Base-by-base conservation (phyloP, 2,888 invertebrate genomes). In the Microchrysa polita region DNA sequence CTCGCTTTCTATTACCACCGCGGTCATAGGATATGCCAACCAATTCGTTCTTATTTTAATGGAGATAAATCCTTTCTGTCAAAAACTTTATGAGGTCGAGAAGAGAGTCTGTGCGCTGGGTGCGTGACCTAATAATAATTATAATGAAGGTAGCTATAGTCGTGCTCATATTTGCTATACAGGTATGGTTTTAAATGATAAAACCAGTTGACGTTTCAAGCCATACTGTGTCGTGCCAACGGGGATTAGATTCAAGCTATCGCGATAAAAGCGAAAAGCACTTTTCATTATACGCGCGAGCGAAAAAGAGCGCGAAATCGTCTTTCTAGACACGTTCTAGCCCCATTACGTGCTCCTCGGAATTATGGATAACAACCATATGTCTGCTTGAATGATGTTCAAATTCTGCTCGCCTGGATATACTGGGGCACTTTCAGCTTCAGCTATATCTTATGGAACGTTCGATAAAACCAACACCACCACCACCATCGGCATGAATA, bases 241-340 rank as follows among this genome's bases (percentile, higher is more conserved):
- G 27, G 27, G 27, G 27, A 34, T 34, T 34, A 34, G 27, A 7
- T 34, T 34, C 27, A 16, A 12, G 61, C 61, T 42, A 2, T 42
- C 40, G 4, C 42, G 34, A 61, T 40, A 40, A 61, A 40, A 61
- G 34, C n/a, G 34, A 44, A 65, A 65, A 65, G 48, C 44, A 65
- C 65, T 65, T 65, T 44, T 34, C 65, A 65, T 20, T 12, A 61
- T 61, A 61, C 23, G 44, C 44, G 44, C 44, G 27, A 34, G 27
- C 2, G 34, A 23, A 65, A 65, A 69, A 55, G 48, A 48, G 18
- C 16, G 23, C 18, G 34, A n/a, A 57, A 34, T 69, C 9, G 2
- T 16, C 20, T 69, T 69, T 69, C 69, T 52, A 57, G 55, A 69
- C 69, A 69, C 69, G 69, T 69, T n/a, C 55, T 57, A 55, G 69